Evolutionary conservation across 2,113 vertebrate species (phyloP).

Genomic region (Stigmatopora nigra): DNA sequence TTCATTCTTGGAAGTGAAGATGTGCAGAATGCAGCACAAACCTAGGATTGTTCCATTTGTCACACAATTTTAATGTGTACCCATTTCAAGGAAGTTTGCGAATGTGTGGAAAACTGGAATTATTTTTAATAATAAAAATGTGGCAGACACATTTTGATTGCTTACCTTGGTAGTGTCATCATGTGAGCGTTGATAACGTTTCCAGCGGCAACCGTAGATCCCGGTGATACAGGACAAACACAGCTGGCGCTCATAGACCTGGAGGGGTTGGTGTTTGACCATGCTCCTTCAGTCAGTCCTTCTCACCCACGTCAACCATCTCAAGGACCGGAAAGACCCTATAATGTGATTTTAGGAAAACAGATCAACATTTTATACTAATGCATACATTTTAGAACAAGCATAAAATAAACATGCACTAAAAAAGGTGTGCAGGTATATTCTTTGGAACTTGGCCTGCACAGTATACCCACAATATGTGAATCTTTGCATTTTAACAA

Average conservation of each 20-base stretch:
- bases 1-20: no score
- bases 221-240: constrained; percentile 96
- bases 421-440: background rate
- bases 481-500: no score
- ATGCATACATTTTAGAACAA: background rate
- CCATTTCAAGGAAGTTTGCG: no score
- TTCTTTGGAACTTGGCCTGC: background rate
- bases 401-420: background rate
- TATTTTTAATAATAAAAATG: no score
- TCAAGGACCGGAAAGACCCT: constrained; percentile 76
- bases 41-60: no score
- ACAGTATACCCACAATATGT: background rate
- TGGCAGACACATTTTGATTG: no score
- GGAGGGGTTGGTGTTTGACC: constrained; percentile 97
- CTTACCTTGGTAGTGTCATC: constrained; percentile 93
- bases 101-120: no score
- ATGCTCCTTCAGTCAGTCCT: constrained; percentile 82
- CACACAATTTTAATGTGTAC: no score
- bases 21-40: no score
- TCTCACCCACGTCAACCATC: constrained; percentile 66
- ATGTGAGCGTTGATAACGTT: constrained; percentile 96
- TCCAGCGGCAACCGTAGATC: constrained; percentile 98
- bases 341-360: constrained; percentile 23
- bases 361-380: background rate
- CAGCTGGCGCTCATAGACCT: constrained; percentile 97